A percentile compares a stretch with the other conserved stretches of the same genome.
Conservation (phyloP, 2,113 vertebrate genomes). For the Chelonoidis abingdonii region DNA sequence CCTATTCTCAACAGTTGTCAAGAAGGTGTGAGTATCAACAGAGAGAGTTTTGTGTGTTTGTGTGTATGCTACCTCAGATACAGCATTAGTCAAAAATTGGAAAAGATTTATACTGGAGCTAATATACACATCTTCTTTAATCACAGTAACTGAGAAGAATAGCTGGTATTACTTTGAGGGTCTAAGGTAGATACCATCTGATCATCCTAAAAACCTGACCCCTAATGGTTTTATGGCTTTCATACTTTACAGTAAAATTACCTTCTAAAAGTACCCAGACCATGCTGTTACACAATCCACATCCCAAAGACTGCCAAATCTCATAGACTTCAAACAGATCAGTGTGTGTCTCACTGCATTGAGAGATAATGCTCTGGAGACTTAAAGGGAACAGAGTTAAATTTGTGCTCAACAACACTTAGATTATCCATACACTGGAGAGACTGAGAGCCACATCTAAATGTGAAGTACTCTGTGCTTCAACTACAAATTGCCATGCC, state of each 20-base stretch:
- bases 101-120: not conserved
- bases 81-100: not conserved
- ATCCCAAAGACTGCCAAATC: not conserved
- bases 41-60: too few species aligned
- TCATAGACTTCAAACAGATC: not conserved
- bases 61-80: not conserved
- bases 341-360: not conserved
- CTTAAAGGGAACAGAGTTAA: not conserved
- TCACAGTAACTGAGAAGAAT: not conserved
- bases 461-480: not conserved
- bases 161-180: not conserved
- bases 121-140: not conserved
- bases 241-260: not conserved
- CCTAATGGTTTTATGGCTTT: not conserved
- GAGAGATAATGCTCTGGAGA: not conserved
- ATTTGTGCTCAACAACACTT: not conserved
- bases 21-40: too few species aligned
- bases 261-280: not conserved
- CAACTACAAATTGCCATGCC: not conserved
- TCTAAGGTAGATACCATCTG: not conserved
- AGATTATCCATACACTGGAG: not conserved
- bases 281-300: rapidly evolving
- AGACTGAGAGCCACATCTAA: not conserved
- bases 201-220: not conserved
- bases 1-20: too few species aligned